Conservation (phyloP, 2,113 vertebrate species). For the Lophura nycthemera region DNA sequence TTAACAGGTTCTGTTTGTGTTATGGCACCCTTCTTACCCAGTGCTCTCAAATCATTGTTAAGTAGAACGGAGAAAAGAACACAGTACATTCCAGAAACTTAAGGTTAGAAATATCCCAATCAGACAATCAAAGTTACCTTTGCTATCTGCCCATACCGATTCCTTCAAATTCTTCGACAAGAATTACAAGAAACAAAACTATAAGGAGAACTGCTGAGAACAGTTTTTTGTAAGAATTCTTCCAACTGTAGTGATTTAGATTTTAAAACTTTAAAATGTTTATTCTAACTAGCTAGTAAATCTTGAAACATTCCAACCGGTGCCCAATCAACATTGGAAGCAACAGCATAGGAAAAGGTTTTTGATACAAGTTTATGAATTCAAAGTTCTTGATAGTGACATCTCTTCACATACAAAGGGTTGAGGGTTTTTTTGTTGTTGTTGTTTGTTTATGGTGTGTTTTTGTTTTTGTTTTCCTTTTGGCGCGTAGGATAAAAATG, state of each 20-base stretch:
- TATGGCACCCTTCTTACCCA: neutral
- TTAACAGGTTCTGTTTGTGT: neutral
- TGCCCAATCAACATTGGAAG: neutral
- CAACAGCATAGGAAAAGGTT: neutral
- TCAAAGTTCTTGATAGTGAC: neutral
- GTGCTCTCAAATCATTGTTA: neutral
- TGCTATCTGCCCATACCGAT: neutral
- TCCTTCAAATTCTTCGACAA: neutral
- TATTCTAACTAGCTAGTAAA: neutral
- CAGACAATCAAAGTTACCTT: neutral
- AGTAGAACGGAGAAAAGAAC: rapidly evolving
- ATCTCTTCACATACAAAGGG: neutral
- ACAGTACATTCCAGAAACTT: neutral
- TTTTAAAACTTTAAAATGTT: neutral
- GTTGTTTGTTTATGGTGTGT: neutral
- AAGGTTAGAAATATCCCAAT: neutral
- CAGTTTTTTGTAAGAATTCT: neutral
- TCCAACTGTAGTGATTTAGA: neutral
- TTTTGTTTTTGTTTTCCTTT: neutral
- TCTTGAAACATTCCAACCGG: neutral
- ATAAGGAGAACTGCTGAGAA: neutral
- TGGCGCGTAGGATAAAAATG: neutral
- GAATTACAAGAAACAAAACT: neutral
- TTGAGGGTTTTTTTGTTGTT: neutral
- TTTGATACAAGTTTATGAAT: neutral